Base-by-base conservation (phyloP, 2,888 invertebrate species). In the Druceiella hillmani region DNA sequence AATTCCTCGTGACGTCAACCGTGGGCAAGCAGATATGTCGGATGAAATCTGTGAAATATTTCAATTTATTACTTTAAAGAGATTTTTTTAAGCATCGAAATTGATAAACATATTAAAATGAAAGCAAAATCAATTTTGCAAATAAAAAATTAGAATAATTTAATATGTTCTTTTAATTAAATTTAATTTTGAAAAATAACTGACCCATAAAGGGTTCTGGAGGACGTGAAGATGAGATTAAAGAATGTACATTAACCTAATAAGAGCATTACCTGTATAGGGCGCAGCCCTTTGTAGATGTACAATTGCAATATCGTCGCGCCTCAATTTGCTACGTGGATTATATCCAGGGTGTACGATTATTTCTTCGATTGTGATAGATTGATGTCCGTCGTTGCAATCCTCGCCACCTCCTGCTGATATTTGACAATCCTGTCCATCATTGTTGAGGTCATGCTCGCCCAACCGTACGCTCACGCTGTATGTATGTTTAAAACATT, bases 261-360 rank as follows among this genome's bases (percentile, higher is more conserved):
- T 17, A n/a, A 17, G 14, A 27, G 36, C 33, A 36, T 49, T 53
- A 74, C 74, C 62, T 43, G 66, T 61, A 44, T 63, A 62, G 11
- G 58, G 60, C 3, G 64, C 66, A 3, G 55, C 48, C 25, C 52
- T 51, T 17, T 51, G 55, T 31, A 75, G 46, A 39, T 66, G 62
- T 17, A 75, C 52, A 20, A 75, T 46, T 2, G 70, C 75, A 10
- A 76, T 67, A 47, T 76, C 75, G 41, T 64, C 45, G 22, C 54
- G 50, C 36, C 50, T 52, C 9, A 51, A 40, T 1, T 10, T 5
- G 13, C 46, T 46, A 3, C 11, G 37, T 0, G 57, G 54, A n/a
- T 60, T 49, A 53, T 74, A 75, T 1, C 58, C 53, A 0, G 59
- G 57, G 47, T 75, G 71, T 0, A 64, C 52, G 22, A 66, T 64